phyloP scores from a whole-genome alignment of 2,888 invertebrate species.

The Apamea sordens region DNA sequence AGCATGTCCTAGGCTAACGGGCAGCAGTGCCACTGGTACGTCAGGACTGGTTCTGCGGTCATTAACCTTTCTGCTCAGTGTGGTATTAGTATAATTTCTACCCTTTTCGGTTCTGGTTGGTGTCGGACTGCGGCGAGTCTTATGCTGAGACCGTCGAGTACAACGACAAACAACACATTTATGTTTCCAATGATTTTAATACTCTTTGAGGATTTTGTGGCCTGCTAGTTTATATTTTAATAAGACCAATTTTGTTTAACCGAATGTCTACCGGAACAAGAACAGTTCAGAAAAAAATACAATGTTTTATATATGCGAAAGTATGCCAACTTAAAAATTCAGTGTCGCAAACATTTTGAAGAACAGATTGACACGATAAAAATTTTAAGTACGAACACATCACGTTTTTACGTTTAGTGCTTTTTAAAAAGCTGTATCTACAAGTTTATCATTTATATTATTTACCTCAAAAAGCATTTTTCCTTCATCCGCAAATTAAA shows the following conservation, averaged over 20 bases:
- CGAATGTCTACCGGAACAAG: neutral
- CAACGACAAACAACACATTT: neutral
- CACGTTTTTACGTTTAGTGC: slow-evolving; percentile 56
- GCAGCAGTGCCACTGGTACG: slow-evolving; percentile 20
- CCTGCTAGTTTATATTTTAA: neutral
- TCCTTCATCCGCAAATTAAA: slow-evolving; percentile 37
- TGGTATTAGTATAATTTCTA: slow-evolving; percentile 33
- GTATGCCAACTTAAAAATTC: slow-evolving; percentile 15
- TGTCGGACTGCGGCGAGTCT: neutral
- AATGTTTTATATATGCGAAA: neutral
- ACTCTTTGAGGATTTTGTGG: neutral
- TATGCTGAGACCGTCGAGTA: neutral
- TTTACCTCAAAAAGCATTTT: slow-evolving; percentile 40
- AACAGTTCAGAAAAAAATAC: neutral
- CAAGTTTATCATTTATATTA: slow-evolving; percentile 45
- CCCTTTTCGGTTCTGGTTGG: slow-evolving; percentile 24
- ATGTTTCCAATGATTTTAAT: neutral
- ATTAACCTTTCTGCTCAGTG: slow-evolving; percentile 33
- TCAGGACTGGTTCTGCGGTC: slow-evolving; percentile 49
- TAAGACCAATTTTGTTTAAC: neutral
- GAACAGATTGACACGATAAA: slow-evolving; percentile 50
- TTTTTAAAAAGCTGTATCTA: slow-evolving; percentile 54
- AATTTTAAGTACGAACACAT: slow-evolving; percentile 43
- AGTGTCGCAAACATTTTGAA: slow-evolving; percentile 23
- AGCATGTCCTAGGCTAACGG: slow-evolving; percentile 38